These are phyloP conservation scores for Serripes groenlandicus DNA, from an alignment of 2,888 invertebrate species.

Conservation along the genomic window DNA sequence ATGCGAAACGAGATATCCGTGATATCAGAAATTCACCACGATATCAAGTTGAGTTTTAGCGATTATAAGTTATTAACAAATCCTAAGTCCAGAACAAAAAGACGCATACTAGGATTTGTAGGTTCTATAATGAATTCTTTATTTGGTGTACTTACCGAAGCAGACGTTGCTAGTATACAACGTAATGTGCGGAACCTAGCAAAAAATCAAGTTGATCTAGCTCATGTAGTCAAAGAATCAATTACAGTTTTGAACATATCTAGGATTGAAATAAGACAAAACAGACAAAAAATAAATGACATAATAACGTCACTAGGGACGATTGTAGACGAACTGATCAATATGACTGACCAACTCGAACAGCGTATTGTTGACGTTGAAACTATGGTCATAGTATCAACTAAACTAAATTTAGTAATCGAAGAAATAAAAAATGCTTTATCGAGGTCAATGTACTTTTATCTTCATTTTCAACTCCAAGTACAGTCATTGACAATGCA, in stretches of 20 bases:
- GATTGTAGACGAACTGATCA: neutral
- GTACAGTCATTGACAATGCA: neutral
- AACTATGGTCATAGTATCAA: neutral
- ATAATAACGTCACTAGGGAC: neutral
- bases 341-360: neutral
- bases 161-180: neutral
- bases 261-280: constrained; percentile 1
- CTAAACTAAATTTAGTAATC: neutral
- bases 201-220: constrained; percentile 2
- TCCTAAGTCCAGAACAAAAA: neutral
- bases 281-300: constrained; percentile 11
- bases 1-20: neutral
- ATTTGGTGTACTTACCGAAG: constrained; percentile 12
- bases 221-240: neutral
- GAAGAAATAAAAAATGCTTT: neutral
- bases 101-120: neutral
- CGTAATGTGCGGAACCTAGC: neutral
- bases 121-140: neutral
- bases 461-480: constrained; percentile 7
- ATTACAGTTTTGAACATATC: neutral
- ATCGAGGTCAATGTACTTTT: constrained; percentile 6
- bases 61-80: neutral
- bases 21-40: neutral
- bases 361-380: neutral
- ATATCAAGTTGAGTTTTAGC: neutral